A percentile compares a stretch with the other conserved stretches of the same genome.
These are phyloP conservation scores for Dryobota labecula DNA, from an alignment of 2,888 invertebrate species.

Conservation along the genomic window DNA sequence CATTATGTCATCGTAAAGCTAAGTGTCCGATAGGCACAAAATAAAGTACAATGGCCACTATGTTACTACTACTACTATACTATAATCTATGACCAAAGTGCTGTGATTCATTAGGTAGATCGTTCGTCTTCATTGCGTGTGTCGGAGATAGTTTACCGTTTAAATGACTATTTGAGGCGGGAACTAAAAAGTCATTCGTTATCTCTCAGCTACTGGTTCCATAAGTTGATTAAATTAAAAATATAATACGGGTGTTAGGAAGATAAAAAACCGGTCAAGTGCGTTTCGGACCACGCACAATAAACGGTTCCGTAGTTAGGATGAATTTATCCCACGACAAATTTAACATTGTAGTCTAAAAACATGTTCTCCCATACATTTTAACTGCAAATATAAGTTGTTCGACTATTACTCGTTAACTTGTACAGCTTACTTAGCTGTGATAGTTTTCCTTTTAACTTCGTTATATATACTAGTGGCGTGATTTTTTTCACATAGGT, in stretches of 20 bases:
- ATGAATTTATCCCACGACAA: too few species aligned
- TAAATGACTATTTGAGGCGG: slow-evolving; percentile 77
- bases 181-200: slow-evolving; percentile 70
- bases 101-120: slow-evolving; percentile 86
- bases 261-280: background rate
- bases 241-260: slow-evolving; percentile 23
- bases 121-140: slow-evolving; percentile 89
- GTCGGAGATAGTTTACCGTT: slow-evolving; percentile 85
- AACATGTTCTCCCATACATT: too few species aligned
- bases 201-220: slow-evolving; percentile 34
- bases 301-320: too few species aligned
- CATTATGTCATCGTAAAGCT: background rate
- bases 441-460: too few species aligned
- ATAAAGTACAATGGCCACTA: background rate
- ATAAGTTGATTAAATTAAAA: slow-evolving; percentile 42
- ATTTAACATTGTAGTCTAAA: too few species aligned
- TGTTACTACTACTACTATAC: too few species aligned
- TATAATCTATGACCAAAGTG: slow-evolving; percentile 70
- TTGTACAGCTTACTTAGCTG: too few species aligned
- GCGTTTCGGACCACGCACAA: too few species aligned
- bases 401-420: too few species aligned
- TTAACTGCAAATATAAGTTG: too few species aligned
- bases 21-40: slow-evolving; percentile 26
- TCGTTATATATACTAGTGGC: too few species aligned
- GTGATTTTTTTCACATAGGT: too few species aligned